phyloP scores from a whole-genome alignment of 1,140 invertebrate genomes.

The Drosophila lowei region DNA sequence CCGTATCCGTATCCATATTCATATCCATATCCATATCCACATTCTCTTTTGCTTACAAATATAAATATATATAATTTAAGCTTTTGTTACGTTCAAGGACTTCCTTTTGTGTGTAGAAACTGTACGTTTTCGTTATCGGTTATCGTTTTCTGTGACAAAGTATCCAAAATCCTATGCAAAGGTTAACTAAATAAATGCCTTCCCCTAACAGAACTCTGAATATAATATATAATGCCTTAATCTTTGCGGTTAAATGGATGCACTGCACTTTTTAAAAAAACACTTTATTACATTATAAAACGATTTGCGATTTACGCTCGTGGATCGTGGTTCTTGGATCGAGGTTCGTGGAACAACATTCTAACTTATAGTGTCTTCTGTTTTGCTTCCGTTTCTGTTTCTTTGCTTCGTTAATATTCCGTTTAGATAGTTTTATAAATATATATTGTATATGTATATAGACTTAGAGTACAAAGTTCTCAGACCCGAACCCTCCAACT shows the following conservation, averaged over 20 bases:
- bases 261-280: slow-evolving; percentile 16
- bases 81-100: slow-evolving; percentile 49
- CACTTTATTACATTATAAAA: slow-evolving; percentile 58
- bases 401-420: slow-evolving; percentile 36
- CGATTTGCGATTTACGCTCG: slow-evolving; percentile 50
- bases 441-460: slow-evolving; percentile 47
- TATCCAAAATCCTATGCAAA: slow-evolving; percentile 46
- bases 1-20: not conserved
- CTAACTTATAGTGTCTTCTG: slow-evolving; percentile 45
- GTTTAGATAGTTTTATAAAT: slow-evolving; percentile 48
- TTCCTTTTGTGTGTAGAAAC: slow-evolving; percentile 47
- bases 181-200: slow-evolving; percentile 71
- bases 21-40: too few relatives aligned
- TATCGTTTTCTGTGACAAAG: slow-evolving; percentile 15
- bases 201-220: slow-evolving; percentile 32
- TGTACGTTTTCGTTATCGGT: slow-evolving; percentile 22
- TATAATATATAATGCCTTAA: too few relatives aligned
- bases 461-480: slow-evolving; percentile 63
- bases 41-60: slow-evolving; percentile 59
- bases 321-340: slow-evolving; percentile 54
- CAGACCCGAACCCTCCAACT: slow-evolving; percentile 40
- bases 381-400: slow-evolving; percentile 32
- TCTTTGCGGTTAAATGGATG: too few relatives aligned
- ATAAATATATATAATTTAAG: slow-evolving; percentile 72
- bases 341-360: slow-evolving; percentile 63